Conservation (phyloP, 2,113 vertebrate genomes). For the Scomber colias region DNA sequence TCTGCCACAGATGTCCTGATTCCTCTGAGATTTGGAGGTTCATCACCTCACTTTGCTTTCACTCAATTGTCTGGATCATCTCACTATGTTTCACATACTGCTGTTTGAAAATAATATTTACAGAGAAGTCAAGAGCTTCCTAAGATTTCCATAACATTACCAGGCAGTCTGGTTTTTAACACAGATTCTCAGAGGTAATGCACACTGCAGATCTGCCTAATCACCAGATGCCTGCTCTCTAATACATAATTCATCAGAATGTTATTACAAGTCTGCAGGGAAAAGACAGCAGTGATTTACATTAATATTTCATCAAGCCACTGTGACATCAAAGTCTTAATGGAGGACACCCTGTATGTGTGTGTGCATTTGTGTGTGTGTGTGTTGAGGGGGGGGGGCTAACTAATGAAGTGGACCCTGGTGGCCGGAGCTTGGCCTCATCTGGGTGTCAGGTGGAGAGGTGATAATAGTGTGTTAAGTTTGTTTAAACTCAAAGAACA, state of each 20-base stretch:
- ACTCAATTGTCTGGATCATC: constrained; percentile 4
- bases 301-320: constrained; percentile 82
- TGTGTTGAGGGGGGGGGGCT: constrained; percentile 3
- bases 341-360: constrained; percentile 33
- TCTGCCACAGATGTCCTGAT: not conserved
- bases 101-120: constrained; percentile 46
- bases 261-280: constrained; percentile 74
- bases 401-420: constrained; percentile 62
- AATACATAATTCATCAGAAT: constrained; percentile 81
- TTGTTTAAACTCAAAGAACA: constrained; percentile 47
- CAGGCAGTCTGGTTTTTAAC: constrained; percentile 28
- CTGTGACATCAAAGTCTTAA: constrained; percentile 70
- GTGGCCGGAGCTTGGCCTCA: constrained; percentile 46
- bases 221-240: constrained; percentile 72
- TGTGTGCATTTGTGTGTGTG: constrained; percentile 27
- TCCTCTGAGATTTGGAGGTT: not conserved
- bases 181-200: constrained; percentile 47
- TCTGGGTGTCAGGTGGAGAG: constrained; percentile 48
- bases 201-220: constrained; percentile 65
- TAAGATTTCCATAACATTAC: constrained; percentile 17
- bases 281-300: constrained; percentile 73
- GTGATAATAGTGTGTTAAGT: constrained; percentile 64
- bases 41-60: constrained; percentile 35
- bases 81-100: not conserved
- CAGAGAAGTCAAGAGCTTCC: constrained; percentile 43